These are phyloP conservation scores for Bambusicola thoracicus DNA, from an alignment of 2,113 vertebrate genomes.

Conservation along the genomic window DNA sequence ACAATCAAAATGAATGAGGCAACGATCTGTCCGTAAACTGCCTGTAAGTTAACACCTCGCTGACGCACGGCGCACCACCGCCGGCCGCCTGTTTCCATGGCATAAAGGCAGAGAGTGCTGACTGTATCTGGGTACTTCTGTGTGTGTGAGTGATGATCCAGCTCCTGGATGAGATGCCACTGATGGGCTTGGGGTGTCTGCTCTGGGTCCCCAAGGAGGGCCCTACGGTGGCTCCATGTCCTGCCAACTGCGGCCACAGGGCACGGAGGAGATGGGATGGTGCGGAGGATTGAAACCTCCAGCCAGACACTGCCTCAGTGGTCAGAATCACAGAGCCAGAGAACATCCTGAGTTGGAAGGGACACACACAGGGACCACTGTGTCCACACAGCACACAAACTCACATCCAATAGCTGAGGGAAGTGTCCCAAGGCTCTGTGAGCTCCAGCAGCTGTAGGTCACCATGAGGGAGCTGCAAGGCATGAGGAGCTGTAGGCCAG, in stretches of 20 bases:
- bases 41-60: background rate
- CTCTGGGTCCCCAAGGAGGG: background rate
- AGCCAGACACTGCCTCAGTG: background rate
- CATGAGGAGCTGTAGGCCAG: no score
- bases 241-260: background rate
- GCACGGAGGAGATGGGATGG: background rate
- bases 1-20: background rate
- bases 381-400: background rate
- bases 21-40: background rate
- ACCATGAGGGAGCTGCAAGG: no score
- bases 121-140: background rate
- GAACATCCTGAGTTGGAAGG: background rate
- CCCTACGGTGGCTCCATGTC: rapidly evolving
- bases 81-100: background rate
- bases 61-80: rapidly evolving
- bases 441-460: background rate
- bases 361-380: background rate
- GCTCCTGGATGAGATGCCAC: background rate
- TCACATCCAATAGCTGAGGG: background rate
- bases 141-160: rapidly evolving
- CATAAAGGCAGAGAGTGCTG: background rate
- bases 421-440: background rate
- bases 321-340: background rate
- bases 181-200: rapidly evolving
- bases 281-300: background rate